Conservation (phyloP, 2,888 invertebrate genomes). For the Cacoxenus indagator region DNA sequence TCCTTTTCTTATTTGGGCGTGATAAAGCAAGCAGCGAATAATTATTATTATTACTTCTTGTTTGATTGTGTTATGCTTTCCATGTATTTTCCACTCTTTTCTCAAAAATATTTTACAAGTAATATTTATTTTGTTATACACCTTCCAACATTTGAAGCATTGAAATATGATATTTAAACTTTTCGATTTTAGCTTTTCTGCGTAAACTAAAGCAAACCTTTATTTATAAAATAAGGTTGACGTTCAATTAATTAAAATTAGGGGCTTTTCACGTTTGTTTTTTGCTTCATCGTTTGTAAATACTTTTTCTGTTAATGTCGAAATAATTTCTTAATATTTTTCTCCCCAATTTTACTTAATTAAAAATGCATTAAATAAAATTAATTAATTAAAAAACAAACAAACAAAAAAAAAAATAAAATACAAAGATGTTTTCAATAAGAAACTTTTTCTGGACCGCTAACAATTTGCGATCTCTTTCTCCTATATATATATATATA, state of each 20-base stretch:
- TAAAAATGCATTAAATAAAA: slow-evolving; percentile 27
- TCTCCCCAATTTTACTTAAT: slow-evolving; percentile 37
- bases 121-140: not conserved
- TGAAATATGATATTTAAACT: no score
- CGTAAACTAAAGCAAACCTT: slow-evolving; percentile 50
- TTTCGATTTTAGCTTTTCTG: no score
- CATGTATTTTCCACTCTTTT: not conserved
- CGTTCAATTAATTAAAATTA: slow-evolving; percentile 33
- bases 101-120: slow-evolving; percentile 6
- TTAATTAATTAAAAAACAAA: slow-evolving; percentile 37
- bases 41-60: no score
- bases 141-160: no score
- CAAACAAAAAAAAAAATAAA: slow-evolving; percentile 48
- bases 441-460: slow-evolving; percentile 5
- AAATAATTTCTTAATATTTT: slow-evolving; percentile 7
- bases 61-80: no score
- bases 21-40: slow-evolving; percentile 11
- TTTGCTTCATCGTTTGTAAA: slow-evolving; percentile 14
- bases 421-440: slow-evolving; percentile 31
- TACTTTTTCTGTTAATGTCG: no score
- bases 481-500: slow-evolving; percentile 37
- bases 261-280: slow-evolving; percentile 23
- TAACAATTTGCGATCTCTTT: slow-evolving; percentile 31
- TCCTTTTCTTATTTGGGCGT: not conserved
- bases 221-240: slow-evolving; percentile 69